Base-by-base conservation (phyloP, 2,888 invertebrate genomes). In the Hoplodrina blanda region DNA sequence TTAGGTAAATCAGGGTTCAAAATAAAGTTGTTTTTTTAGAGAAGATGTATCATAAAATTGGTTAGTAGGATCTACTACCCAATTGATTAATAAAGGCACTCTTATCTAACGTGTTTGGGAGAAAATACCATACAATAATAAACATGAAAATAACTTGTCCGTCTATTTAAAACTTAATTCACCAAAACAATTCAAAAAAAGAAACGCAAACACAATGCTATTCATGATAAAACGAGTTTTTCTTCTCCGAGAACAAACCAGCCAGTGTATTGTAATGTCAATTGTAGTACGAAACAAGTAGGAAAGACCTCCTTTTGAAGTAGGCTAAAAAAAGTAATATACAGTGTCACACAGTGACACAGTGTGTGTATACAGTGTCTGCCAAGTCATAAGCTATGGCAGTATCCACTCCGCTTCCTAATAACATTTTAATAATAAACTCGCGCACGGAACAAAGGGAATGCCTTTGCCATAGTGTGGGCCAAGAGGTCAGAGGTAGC, bases 401-500 rank as follows among this genome's bases (percentile, higher is more conserved):
- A 78, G 86, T 85, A 88, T 84, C 85, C 76, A 85, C 85, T 85
- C 84, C 80, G 86, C 88, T 87, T 85, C 87, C 89, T 93, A 91
- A 93, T 92, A 93, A 91, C 90, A 91, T 92, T 94, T 93, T 93
- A 93, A 93, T 93, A 93, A 92, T 93, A 93, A 91, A 92, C 89
- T 90, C 86, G 87, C 84, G 83, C 81, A 87, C 84, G 80, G 84
- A 87, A 87, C 89, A 88, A 88, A 85, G 87, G 81, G 85, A 85
- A 86, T 86, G 78, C 70, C 64, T 78, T 59, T 37, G 80, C 78
- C 78, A 78, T 69, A 49, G 63, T 59, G 44, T 67, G 87, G 85
- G 55, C n/a, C 56, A 85, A 88, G 68, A 46, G n/a, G 44, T 10
- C 64, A 69, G 75, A 61, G 52, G 17, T 10, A 41, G 81, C 83